phyloP scores from a whole-genome alignment of 2,113 vertebrate genomes.

The Pachycephala philippinensis region DNA sequence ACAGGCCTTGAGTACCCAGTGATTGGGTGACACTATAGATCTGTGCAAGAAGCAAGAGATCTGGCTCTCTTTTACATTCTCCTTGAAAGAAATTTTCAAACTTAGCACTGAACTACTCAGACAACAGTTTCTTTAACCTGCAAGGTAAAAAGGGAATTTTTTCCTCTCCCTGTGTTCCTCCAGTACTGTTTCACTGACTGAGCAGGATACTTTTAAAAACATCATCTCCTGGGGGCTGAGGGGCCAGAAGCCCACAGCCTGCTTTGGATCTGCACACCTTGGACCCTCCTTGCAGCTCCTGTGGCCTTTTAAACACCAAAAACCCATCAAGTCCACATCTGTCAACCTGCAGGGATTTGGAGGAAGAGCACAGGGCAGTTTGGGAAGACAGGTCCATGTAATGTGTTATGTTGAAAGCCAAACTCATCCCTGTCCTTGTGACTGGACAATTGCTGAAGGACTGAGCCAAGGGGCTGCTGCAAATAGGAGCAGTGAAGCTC shows the following conservation, averaged over 20 bases:
- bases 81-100: background rate
- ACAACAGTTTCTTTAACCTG: background rate
- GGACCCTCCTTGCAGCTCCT: background rate
- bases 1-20: background rate
- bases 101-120: background rate
- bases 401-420: accelerated
- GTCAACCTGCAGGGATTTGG: background rate
- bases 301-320: background rate
- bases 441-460: background rate
- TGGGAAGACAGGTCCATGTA: background rate
- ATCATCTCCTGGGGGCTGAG: background rate
- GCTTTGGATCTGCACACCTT: accelerated
- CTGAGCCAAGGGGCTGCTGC: background rate
- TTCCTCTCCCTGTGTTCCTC: background rate
- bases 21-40: background rate
- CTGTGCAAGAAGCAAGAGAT: background rate
- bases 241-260: background rate
- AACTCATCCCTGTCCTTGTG: background rate
- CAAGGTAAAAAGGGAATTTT: background rate
- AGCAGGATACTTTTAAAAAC: background rate
- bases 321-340: background rate
- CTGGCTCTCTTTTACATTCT: background rate
- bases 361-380: background rate
- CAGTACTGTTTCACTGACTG: background rate
- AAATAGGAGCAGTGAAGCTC: background rate